phyloP scores from a whole-genome alignment of 2,113 vertebrate genomes.

The Arothron firmamentum region DNA sequence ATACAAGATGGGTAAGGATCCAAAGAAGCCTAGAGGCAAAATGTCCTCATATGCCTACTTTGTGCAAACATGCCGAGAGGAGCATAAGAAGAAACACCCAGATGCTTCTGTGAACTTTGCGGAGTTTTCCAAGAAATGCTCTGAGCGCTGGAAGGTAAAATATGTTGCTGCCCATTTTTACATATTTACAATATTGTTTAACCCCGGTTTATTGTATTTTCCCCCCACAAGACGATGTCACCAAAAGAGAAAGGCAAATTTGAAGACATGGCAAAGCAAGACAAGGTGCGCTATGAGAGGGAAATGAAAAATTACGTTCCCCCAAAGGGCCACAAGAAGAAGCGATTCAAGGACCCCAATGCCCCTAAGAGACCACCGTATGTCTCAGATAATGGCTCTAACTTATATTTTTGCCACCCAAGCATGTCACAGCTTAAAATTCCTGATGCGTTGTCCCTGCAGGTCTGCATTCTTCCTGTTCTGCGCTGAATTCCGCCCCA shows the following conservation, averaged over 20 bases:
- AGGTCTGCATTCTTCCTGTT: conserved; percentile 98
- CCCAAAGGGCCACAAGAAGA: conserved; percentile 90
- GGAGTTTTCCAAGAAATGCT: conserved; percentile 96
- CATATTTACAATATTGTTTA: neutral
- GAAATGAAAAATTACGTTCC: conserved; percentile 96
- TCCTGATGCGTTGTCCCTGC: neutral
- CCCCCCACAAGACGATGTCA: conserved; percentile 83
- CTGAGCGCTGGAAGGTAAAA: conserved; percentile 91
- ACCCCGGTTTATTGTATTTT: neutral
- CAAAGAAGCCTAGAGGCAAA: conserved; percentile 92
- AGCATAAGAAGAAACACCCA: conserved; percentile 98
- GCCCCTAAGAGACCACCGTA: conserved; percentile 98
- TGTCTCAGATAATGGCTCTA: conserved; percentile 49
- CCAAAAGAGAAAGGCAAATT: conserved; percentile 95
- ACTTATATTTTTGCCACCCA: neutral
- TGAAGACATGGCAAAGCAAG: conserved; percentile 93
- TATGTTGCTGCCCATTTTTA: neutral
- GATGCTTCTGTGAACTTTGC: conserved; percentile 90
- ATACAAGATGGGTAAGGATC: conserved; percentile 91
- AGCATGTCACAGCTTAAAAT: neutral
- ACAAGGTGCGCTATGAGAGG: conserved; percentile 92
- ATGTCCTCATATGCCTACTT: conserved; percentile 97
- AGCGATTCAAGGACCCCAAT: conserved; percentile 95
- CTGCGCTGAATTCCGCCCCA: conserved; percentile 92
- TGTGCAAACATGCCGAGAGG: conserved; percentile 94